Conservation (phyloP, 2,113 vertebrate species). For the Saiga tatarica region DNA sequence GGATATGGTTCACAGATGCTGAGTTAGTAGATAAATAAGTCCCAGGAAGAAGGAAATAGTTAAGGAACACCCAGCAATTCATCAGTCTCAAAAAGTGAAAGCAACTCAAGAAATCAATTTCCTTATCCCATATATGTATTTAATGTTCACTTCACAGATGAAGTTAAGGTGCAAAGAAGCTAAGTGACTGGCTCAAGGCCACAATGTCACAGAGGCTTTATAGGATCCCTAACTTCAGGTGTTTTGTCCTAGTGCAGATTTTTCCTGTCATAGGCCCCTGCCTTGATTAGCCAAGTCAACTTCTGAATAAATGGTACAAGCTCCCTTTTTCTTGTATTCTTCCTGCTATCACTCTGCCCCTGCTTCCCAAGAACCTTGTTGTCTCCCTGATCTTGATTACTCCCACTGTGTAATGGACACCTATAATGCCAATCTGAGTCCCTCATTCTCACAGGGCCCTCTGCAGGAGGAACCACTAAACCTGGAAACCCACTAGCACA, state of each 20-base stretch:
- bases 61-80: neutral
- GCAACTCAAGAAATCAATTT: neutral
- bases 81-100: neutral
- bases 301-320: neutral
- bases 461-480: neutral
- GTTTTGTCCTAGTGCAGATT: neutral
- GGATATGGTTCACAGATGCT: neutral
- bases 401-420: neutral
- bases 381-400: neutral
- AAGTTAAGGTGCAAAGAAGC: neutral
- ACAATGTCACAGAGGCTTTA: neutral
- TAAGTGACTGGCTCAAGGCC: neutral
- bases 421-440: neutral
- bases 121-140: neutral
- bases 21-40: neutral
- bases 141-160: neutral
- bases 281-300: neutral
- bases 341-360: neutral
- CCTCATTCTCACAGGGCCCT: neutral
- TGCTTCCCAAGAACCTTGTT: neutral
- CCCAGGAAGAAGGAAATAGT: neutral
- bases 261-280: neutral
- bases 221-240: neutral
- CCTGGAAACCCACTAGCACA: neutral
- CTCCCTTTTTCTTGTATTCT: neutral